These are phyloP conservation scores for Diarsia mendica DNA, from an alignment of 2,888 invertebrate species.

Conservation along the genomic window DNA sequence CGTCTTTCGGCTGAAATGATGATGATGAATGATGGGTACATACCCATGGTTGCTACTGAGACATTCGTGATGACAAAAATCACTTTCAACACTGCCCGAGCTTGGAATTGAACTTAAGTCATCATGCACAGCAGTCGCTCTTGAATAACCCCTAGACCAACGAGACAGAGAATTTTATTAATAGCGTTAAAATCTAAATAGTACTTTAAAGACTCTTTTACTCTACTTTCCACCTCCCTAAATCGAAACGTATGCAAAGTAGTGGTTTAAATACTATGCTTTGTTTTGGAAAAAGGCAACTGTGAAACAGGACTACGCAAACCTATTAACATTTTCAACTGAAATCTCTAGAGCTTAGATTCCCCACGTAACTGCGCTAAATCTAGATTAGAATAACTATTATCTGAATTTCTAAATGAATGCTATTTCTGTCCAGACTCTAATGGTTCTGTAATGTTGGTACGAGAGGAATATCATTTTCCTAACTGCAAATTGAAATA, in stretches of 20 bases:
- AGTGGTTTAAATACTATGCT: slow-evolving; percentile 11
- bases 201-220: neutral
- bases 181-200: neutral
- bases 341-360: slow-evolving; percentile 51
- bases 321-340: slow-evolving; percentile 45
- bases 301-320: slow-evolving; percentile 28
- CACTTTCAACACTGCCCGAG: no score
- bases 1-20: no score
- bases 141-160: no score
- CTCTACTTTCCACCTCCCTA: neutral
- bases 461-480: slow-evolving; percentile 50
- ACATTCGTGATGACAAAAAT: no score
- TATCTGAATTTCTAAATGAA: slow-evolving; percentile 57
- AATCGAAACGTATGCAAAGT: slow-evolving; percentile 41
- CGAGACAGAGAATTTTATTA: no score
- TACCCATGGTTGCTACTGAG: no score
- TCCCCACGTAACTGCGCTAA: slow-evolving; percentile 39
- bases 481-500: slow-evolving; percentile 65
- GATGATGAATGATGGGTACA: no score
- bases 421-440: slow-evolving; percentile 40
- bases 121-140: no score
- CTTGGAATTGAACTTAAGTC: no score
- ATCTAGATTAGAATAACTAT: slow-evolving; percentile 62
- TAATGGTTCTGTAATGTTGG: slow-evolving; percentile 44
- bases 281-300: slow-evolving; percentile 34